Base-by-base conservation (phyloP, 2,797 vertebrate species). In the Choloepus didactylus region DNA sequence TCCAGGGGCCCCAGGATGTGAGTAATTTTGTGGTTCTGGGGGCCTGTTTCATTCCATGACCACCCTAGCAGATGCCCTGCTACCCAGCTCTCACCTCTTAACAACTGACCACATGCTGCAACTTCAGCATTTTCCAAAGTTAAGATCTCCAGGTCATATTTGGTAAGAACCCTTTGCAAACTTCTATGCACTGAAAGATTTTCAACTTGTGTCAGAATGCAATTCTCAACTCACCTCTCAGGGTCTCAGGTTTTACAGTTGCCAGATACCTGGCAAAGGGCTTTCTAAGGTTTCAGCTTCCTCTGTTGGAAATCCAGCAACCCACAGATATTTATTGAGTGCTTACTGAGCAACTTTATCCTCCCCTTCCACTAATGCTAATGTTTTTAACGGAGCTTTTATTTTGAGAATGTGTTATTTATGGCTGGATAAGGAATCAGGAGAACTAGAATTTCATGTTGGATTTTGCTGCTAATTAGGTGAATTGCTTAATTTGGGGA, bases 351-450 rank as follows among this genome's bases (percentile, higher is more conserved):
- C 51, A 67, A 5, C 29, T 95, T 73, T 91, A 59, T 87, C 56
- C 54, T 54, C 62, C 16, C 15, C 6, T 70, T 89, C 82, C 64
- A 87, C 62, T 93, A 84, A 81, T 12, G 66, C 46, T 38, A 23
- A 59, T 95, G 7, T 72, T 41, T n/a, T 9, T 19, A 31, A 38
- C 14, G 6, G 27, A 6, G 6, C 5, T 81, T 80, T 76, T 51
- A 62, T 76, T 91, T 70, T 29, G 70, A 92, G 77, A 79, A 19
- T 95, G 10, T 91, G 29, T 95, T 97, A 89, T 93, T 97, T 95
- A 93, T 93, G 84, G n/a, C 51, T 79, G 19, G 54, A 70, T 86
- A 41, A 90, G 89, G 87, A 94, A 85, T 84, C 73, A 89, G 44
- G 66, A 89, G 81, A 67, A 80, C 59, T 21, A 44, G 80, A 38